Base-by-base conservation (phyloP, 2,113 vertebrate species). In the Pleuronectes platessa region DNA sequence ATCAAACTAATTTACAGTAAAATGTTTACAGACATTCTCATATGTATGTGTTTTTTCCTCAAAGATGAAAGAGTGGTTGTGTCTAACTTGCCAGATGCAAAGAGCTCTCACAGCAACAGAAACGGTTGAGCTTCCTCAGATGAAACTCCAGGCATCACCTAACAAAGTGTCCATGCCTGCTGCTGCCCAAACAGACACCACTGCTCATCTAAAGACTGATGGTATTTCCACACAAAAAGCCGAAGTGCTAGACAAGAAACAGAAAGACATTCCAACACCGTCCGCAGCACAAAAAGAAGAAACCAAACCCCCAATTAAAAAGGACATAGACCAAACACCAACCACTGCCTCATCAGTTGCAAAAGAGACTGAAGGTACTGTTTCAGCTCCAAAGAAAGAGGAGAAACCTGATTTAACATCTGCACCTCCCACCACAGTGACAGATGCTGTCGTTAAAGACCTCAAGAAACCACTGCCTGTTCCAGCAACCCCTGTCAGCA, bases 51-150 rank as follows among this genome's bases (percentile, higher is more conserved):
- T 42, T 80, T 65, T 71, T 65, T 83, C 31, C 84, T 81, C n/a
- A 20, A 90, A 97, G 97, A 82, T 95, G 47, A 95, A 93, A 23
- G 96, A 97, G 85, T 97, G 97, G 97, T 92, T 98, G 62, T 98
- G 97, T 93, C 94, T 98, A 81, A 97, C 96, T 78, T 98, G 97
- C 84, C 97, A 97, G 90, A 96, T 96, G 95, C 95, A 96, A 79
- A 94, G 96, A 95, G 95, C 97, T 0, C 83, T 97, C 21, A 92
- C 87, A 74, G 69, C 82, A 56, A 89, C 95, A 24, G 95, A 96
- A 73, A 74, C 94, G 66, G 79, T 81, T 64, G 84, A 92, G 40
- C 65, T 79, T 81, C 90, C 56, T 13, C 21, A 68, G 21, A 83
- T 87, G 3, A 93, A 93, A 77, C 88, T 92, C 60, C 90, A 93